A percentile compares a stretch with the other conserved stretches of the same genome.
phyloP scores from a whole-genome alignment of 2,113 vertebrate species.

The Peromyscus maniculatus region DNA sequence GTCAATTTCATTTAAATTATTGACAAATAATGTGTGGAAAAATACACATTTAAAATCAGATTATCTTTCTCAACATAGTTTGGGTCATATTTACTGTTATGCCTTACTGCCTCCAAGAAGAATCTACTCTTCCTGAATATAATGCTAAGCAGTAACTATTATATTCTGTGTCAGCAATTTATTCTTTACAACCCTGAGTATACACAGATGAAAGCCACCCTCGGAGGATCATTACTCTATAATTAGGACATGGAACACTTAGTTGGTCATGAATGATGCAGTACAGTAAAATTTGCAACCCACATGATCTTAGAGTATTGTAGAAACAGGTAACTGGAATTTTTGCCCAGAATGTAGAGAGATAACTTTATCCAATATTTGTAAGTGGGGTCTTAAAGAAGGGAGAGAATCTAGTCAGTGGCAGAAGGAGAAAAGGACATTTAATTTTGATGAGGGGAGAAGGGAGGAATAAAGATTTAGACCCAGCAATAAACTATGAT shows the following conservation, averaged over 20 bases:
- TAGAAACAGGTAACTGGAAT: not conserved
- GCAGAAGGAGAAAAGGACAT: not conserved
- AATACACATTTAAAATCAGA: conserved; percentile 5
- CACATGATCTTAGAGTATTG: not conserved
- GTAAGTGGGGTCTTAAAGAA: not conserved
- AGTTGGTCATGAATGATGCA: not conserved
- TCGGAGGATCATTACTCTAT: not conserved
- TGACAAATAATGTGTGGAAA: not conserved
- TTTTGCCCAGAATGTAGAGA: not conserved
- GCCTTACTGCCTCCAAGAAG: not conserved
- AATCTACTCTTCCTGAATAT: not conserved
- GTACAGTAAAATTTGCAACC: not conserved
- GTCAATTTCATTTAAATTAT: not conserved
- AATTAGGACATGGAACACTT: not conserved
- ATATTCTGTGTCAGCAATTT: not conserved
- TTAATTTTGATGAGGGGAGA: not conserved
- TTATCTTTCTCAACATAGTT: not conserved
- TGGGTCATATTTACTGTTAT: not conserved
- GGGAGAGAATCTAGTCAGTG: not conserved
- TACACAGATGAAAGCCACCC: not conserved
- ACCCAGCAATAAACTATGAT: not conserved
- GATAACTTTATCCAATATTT: not conserved
- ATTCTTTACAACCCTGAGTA: not conserved
- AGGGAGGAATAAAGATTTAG: not conserved
- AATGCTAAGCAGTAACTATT: not conserved